Conservation (phyloP, 2,888 invertebrate genomes). For the Diadromus collaris region DNA sequence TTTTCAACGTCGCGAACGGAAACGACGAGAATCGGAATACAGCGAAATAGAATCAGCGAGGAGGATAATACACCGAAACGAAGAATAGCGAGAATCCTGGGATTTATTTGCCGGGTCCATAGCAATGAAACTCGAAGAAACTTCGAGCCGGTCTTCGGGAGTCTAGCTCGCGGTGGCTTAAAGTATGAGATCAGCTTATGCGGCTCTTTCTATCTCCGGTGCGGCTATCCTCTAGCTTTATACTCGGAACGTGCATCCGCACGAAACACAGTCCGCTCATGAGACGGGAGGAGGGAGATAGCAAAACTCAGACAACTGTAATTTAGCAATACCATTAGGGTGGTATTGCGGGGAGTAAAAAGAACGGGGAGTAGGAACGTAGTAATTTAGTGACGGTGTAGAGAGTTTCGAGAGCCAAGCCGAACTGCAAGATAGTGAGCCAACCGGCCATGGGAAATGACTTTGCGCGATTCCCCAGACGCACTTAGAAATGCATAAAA, state of each 20-base stretch:
- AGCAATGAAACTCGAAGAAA: conserved; percentile 8
- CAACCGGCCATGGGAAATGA: conserved; percentile 50
- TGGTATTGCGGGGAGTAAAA: conserved; percentile 17
- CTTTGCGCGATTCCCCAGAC: conserved; percentile 40
- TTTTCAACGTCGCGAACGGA: not conserved
- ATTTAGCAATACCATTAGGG: conserved; percentile 58
- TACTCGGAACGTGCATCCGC: not conserved
- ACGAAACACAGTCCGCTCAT: conserved; percentile 32
- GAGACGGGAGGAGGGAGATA: conserved; percentile 19
- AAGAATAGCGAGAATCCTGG: conserved; percentile 15
- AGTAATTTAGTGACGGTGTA: conserved; percentile 48
- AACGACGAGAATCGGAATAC: not conserved
- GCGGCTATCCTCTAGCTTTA: not conserved
- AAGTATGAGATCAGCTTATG: conserved; percentile 12
- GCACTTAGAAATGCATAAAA: conserved; percentile 59
- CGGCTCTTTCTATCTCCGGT: conserved; percentile 5
- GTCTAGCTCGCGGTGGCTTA: conserved; percentile 1
- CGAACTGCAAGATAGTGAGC: conserved; percentile 19
- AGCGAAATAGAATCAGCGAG: not conserved
- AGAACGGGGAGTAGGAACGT: conserved; percentile 37
- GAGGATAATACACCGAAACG: not conserved
- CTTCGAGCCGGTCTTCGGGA: not conserved
- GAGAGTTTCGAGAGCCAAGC: conserved; percentile 33
- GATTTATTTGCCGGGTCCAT: conserved; percentile 28
- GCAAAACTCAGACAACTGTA: conserved; percentile 52